phyloP scores from a whole-genome alignment of 2,888 invertebrate species.

The Psylliodes chrysocephalus region DNA sequence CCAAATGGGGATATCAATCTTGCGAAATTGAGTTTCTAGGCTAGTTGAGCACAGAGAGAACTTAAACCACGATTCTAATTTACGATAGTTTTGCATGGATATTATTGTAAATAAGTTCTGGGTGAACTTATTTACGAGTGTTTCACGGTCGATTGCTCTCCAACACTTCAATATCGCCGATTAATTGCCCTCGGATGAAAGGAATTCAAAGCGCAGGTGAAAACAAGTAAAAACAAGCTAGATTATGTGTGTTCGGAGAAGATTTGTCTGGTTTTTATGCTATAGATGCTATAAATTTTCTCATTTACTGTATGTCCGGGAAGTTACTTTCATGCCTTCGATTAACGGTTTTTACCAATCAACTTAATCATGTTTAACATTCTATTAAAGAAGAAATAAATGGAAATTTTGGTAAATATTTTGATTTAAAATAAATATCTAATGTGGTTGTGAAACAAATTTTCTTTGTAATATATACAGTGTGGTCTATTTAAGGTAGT shows the following conservation, averaged over 20 bases:
- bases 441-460: no score
- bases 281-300: neutral
- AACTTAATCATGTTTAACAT: no score
- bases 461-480: no score
- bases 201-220: conserved; percentile 7
- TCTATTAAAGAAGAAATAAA: no score
- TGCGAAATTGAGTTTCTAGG: conserved; percentile 40
- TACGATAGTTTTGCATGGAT: conserved; percentile 40
- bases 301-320: neutral
- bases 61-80: conserved; percentile 42
- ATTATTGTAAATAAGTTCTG: conserved; percentile 42
- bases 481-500: no score
- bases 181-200: conserved; percentile 28
- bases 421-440: no score
- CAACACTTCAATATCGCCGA: conserved; percentile 30
- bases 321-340: neutral
- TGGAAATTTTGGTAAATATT: no score
- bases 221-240: conserved; percentile 1
- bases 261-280: neutral
- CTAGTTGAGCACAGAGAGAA: conserved; percentile 42
- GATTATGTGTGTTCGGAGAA: neutral
- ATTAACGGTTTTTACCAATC: neutral
- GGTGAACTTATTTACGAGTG: conserved; percentile 39
- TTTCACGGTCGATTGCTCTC: conserved; percentile 37
- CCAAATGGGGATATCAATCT: conserved; percentile 33